Conservation (phyloP, 2,797 vertebrate species). For the Manis pentadactyla region DNA sequence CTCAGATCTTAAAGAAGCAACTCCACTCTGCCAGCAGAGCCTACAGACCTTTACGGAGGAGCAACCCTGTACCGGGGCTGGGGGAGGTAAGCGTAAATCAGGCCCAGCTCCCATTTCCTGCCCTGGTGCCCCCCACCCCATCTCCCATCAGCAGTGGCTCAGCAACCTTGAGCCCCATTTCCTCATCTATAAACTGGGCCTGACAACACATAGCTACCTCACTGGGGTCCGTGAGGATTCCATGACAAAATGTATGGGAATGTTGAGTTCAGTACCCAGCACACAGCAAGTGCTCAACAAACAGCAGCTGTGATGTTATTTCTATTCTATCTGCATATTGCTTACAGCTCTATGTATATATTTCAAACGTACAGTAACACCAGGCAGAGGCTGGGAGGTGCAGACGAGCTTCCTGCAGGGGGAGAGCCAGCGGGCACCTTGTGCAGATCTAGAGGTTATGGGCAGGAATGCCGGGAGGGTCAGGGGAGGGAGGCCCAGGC, state of each 20-base stretch:
- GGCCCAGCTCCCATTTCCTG: background rate
- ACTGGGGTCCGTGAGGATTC: background rate
- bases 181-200: background rate
- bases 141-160: too few relatives aligned
- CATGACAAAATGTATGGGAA: accelerated
- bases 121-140: background rate
- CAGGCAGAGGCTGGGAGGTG: background rate
- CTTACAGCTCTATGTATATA: background rate
- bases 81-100: background rate
- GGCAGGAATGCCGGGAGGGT: accelerated
- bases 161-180: background rate
- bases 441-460: background rate
- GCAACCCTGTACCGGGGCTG: background rate
- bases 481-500: background rate
- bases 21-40: background rate
- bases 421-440: accelerated
- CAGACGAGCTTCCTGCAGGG: background rate
- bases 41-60: background rate
- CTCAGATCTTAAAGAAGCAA: slow-evolving; percentile 42
- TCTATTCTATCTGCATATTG: accelerated
- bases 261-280: accelerated
- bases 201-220: background rate
- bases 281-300: background rate
- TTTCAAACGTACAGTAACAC: accelerated
- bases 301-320: accelerated